Conservation (phyloP, 2,113 vertebrate genomes). For the Vicugna pacos region DNA sequence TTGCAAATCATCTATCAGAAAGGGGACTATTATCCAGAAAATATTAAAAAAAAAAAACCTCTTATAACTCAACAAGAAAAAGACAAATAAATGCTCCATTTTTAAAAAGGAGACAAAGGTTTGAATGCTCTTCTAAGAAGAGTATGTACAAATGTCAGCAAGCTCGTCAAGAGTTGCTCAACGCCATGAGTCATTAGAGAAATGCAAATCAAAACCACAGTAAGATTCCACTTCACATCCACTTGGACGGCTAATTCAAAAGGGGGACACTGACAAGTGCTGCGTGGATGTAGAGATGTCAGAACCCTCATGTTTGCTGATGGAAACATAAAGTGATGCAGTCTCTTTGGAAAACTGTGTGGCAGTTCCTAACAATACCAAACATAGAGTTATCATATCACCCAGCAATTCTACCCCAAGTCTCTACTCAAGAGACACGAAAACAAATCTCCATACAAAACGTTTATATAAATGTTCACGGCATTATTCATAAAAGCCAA, state of each 20-base stretch:
- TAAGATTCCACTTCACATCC: not conserved
- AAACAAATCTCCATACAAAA: not conserved
- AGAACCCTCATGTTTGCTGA: not conserved
- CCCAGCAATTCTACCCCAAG: not conserved
- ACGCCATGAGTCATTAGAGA: not conserved
- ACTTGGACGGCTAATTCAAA: not conserved
- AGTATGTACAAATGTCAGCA: not conserved
- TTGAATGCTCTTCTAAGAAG: not conserved
- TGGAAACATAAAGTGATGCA: not conserved
- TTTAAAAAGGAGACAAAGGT: not conserved
- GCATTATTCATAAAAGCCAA: not conserved
- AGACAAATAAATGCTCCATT: not conserved
- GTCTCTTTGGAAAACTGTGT: not conserved
- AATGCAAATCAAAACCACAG: constrained; percentile 2
- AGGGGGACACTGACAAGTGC: not conserved
- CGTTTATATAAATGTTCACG: not conserved
- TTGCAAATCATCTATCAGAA: not conserved
- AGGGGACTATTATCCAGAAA: not conserved
- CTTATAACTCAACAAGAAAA: not conserved
- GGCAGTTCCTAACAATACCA: not conserved
- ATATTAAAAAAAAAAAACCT: not conserved
- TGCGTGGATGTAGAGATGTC: not conserved
- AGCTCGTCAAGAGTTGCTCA: not conserved
- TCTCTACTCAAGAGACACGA: not conserved
- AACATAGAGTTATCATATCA: not conserved